phyloP scores from a whole-genome alignment of 2,888 invertebrate species.

The Balanococcus diminutus region DNA sequence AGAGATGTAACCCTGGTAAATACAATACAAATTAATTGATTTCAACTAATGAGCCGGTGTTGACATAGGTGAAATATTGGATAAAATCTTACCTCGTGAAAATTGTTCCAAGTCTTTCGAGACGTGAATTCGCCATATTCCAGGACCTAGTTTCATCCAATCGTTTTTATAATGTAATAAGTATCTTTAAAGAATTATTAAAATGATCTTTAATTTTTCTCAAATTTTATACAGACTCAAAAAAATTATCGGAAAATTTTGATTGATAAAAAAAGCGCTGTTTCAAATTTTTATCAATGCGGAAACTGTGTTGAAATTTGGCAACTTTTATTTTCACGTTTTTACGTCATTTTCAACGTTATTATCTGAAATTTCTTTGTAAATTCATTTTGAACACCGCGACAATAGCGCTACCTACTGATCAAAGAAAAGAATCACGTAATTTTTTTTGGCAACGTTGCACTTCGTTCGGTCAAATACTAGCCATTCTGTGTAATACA shows the following conservation, averaged over 20 bases:
- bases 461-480: neutral
- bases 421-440: no score
- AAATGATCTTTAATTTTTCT: neutral
- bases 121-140: neutral
- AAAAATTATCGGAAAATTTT: neutral
- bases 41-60: neutral
- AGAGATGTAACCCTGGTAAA: slow-evolving; percentile 76
- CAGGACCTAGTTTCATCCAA: no score
- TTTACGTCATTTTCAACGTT: neutral
- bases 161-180: neutral
- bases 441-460: neutral
- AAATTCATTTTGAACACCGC: neutral
- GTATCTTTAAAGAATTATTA: neutral
- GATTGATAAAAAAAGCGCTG: neutral
- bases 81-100: neutral
- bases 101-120: slow-evolving; percentile 12
- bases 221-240: no score
- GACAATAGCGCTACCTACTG: neutral
- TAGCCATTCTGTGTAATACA: neutral
- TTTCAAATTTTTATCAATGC: neutral
- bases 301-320: neutral
- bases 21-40: neutral
- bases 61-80: neutral
- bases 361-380: neutral
- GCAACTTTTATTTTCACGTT: neutral